Conservation (phyloP, 2,113 vertebrate genomes). For the Nematolebias whitei region DNA sequence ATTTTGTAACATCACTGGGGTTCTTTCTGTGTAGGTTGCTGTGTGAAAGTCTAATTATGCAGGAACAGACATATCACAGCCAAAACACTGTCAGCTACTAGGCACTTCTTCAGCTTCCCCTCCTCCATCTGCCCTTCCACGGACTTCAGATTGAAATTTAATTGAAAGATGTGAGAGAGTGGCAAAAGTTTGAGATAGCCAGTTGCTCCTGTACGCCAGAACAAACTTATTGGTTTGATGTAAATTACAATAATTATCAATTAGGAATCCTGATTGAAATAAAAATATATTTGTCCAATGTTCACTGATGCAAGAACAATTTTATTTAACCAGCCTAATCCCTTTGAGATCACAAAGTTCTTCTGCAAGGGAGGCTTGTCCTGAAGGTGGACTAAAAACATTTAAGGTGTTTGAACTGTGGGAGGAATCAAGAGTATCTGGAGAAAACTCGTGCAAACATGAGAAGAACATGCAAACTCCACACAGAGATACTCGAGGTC, state of each 20-base stretch:
- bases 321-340: too few species aligned
- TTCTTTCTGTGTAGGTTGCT: conserved; percentile 23
- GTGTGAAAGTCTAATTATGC: conserved; percentile 42
- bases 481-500: too few species aligned
- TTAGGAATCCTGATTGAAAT: neutral
- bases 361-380: too few species aligned
- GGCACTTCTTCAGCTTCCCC: conserved; percentile 32
- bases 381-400: too few species aligned
- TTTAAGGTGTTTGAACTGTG: too few species aligned
- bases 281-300: too few species aligned
- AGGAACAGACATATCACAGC: conserved; percentile 35
- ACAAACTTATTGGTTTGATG: neutral
- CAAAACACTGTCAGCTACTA: conserved; percentile 38
- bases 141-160: conserved; percentile 17
- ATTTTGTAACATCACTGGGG: conserved; percentile 16
- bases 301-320: too few species aligned
- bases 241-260: neutral
- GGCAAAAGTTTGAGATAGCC: neutral
- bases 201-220: too few species aligned
- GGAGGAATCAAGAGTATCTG: too few species aligned
- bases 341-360: too few species aligned
- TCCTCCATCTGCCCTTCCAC: conserved; percentile 35
- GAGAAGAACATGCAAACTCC: too few species aligned
- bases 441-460: too few species aligned
- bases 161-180: conserved; percentile 3